These are phyloP conservation scores for Neodon shergylaensis DNA, from an alignment of 2,113 vertebrate genomes.

Conservation along the genomic window DNA sequence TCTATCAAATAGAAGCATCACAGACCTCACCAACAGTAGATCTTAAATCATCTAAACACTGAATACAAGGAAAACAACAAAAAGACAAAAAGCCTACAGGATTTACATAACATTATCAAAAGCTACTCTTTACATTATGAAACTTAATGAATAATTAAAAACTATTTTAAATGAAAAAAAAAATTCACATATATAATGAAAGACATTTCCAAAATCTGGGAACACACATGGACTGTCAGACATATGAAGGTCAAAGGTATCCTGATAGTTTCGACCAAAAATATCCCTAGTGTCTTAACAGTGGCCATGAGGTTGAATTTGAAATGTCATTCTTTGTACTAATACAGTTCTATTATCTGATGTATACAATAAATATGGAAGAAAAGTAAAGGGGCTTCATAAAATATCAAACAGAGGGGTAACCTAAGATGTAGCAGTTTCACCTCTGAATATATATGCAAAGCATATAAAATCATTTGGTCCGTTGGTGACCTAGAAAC, in stretches of 20 bases:
- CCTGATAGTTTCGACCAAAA: neutral
- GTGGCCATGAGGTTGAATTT: neutral
- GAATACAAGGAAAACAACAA: neutral
- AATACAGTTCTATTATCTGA: neutral
- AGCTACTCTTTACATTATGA: neutral
- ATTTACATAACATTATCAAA: neutral
- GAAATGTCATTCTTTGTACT: neutral
- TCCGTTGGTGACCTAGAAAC: too few species aligned
- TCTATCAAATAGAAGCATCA: neutral
- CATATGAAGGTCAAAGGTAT: neutral
- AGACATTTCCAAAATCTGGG: neutral
- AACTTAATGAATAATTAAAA: neutral
- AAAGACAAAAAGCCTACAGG: neutral
- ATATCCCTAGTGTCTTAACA: neutral
- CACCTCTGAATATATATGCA: neutral
- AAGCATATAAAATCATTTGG: too few species aligned
- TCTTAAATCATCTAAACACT: neutral
- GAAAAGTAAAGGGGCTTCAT: neutral
- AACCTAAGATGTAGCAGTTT: neutral
- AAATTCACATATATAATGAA: neutral
- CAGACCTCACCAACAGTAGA: neutral
- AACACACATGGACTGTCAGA: accelerated
- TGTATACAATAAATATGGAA: neutral
- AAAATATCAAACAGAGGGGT: neutral
- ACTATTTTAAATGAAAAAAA: neutral